A percentile compares a stretch with the other conserved stretches of the same genome.
phyloP scores from a whole-genome alignment of 2,797 vertebrate genomes.

The Danionella dracula region DNA sequence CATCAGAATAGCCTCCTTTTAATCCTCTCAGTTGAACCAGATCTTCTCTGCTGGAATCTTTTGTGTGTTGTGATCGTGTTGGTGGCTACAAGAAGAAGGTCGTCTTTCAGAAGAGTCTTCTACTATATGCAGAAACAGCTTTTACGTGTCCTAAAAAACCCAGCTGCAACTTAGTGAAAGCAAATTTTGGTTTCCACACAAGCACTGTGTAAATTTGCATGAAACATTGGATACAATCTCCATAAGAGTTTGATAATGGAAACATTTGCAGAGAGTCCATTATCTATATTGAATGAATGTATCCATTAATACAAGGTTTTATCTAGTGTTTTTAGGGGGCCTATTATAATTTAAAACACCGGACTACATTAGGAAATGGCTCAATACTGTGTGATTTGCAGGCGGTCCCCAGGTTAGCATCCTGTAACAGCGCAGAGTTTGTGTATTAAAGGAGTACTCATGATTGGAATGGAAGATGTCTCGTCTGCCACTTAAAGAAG shows the following conservation, averaged over 20 bases:
- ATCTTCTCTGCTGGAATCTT: no score
- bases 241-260: no score
- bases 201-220: background rate
- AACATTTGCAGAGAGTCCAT: no score
- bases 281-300: background rate
- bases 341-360: background rate
- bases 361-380: background rate
- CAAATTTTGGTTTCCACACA: background rate
- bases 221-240: no score
- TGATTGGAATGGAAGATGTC: background rate
- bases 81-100: no score
- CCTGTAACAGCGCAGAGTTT: conserved; percentile 14
- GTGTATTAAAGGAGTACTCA: conserved; percentile 18
- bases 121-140: background rate
- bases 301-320: background rate
- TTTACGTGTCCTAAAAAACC: background rate
- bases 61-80: no score
- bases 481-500: conserved; percentile 11
- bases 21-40: conserved; percentile 1
- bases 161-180: background rate
- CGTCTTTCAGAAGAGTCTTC: background rate
- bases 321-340: background rate
- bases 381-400: background rate
- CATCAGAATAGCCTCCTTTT: background rate
- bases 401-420: background rate